Evolutionary conservation across 2,888 invertebrate species (phyloP).

Genomic region (Xestia c-nigrum): DNA sequence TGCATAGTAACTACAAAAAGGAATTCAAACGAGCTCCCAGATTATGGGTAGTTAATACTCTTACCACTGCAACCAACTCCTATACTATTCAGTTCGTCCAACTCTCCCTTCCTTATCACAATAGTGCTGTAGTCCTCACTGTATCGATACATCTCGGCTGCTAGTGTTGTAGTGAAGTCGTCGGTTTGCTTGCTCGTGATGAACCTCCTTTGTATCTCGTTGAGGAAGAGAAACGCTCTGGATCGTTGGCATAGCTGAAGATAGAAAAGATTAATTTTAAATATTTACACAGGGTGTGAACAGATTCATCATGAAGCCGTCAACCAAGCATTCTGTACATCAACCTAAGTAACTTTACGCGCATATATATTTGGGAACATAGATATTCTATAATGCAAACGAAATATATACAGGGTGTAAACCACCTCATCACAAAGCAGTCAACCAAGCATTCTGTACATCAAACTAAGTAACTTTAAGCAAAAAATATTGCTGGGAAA

Average conservation of each 20-base stretch:
- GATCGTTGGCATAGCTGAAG: constrained; percentile 97
- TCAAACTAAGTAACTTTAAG: too few relatives aligned
- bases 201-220: constrained; percentile 95
- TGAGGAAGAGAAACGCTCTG: constrained; percentile 96
- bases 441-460: too few relatives aligned
- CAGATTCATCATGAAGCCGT: too few relatives aligned
- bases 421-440: too few relatives aligned
- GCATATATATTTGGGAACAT: too few relatives aligned
- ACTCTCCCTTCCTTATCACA: constrained; percentile 95
- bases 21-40: neutral
- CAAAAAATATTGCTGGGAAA: too few relatives aligned
- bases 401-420: neutral
- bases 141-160: constrained; percentile 96
- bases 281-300: neutral
- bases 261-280: constrained; percentile 5
- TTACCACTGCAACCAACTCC: constrained; percentile 98
- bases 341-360: too few relatives aligned
- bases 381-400: too few relatives aligned
- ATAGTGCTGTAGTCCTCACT: constrained; percentile 96
- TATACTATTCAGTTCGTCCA: constrained; percentile 97
- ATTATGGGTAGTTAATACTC: constrained; percentile 40
- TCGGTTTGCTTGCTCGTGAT: constrained; percentile 93
- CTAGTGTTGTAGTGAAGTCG: constrained; percentile 94
- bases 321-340: too few relatives aligned
- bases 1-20: neutral